Evolutionary conservation across 2,113 vertebrate species (phyloP).

Genomic region (Peromyscus maniculatus): DNA sequence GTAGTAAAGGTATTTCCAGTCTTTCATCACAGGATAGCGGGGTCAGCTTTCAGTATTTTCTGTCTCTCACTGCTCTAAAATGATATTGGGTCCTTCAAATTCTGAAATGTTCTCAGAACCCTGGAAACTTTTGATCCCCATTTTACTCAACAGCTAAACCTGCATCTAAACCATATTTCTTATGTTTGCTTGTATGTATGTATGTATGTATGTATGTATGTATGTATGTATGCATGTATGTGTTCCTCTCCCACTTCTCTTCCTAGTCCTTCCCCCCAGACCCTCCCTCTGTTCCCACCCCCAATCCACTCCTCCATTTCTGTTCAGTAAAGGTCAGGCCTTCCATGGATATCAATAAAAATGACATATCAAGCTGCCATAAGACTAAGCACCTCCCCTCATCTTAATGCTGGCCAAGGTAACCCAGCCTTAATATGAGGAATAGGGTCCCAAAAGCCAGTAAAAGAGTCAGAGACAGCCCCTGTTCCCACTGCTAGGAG

Average conservation of each 20-base stretch:
- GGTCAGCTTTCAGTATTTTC: not conserved
- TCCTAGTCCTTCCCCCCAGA: not conserved
- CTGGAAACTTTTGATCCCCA: not conserved
- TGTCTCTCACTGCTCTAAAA: not conserved
- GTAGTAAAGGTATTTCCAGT: not conserved
- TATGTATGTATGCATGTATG: not conserved
- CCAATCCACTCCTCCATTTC: not conserved
- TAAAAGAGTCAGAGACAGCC: not conserved
- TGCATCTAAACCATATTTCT: not conserved
- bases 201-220: not conserved
- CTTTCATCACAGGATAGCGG: not conserved
- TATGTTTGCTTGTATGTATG: not conserved
- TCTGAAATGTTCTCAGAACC: constrained; percentile 5
- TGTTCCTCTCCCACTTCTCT: not conserved
- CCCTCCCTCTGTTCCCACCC: not conserved
- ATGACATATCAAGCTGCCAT: not conserved
- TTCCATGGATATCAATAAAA: not conserved
- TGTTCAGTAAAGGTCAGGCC: not conserved
- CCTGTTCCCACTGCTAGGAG: not conserved
- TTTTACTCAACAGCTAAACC: not conserved
- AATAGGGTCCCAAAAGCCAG: not conserved
- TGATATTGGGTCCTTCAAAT: not conserved
- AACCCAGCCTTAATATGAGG: not conserved
- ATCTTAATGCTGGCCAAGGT: not conserved
- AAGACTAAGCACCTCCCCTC: not conserved